phyloP scores from a whole-genome alignment of 2,888 invertebrate genomes.

The Pecten maximus region DNA sequence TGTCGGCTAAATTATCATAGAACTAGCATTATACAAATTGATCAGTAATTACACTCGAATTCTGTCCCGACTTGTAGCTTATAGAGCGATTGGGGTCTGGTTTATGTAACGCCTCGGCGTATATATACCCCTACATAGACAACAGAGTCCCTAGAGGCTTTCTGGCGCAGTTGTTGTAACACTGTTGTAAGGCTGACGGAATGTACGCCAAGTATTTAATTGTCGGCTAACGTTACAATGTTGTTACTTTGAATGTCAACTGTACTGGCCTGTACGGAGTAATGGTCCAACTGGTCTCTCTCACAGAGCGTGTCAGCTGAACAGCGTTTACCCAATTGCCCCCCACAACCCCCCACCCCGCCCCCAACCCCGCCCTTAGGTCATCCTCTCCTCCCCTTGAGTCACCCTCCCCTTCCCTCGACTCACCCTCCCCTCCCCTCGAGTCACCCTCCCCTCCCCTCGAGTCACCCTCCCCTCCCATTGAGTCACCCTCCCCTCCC shows the following conservation, averaged over 20 bases:
- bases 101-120: not conserved
- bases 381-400: not conserved
- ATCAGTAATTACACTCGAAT: constrained; percentile 14
- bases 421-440: no score
- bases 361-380: not conserved
- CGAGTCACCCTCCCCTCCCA: no score
- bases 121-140: not conserved
- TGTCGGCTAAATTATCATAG: not conserved
- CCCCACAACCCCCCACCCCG: no score
- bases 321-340: not conserved
- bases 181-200: not conserved
- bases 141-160: not conserved
- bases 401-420: no score
- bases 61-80: not conserved
- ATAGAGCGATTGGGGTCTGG: not conserved
- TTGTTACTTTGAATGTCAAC: not conserved
- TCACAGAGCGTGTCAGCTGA: not conserved
- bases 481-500: no score
- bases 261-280: not conserved
- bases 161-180: not conserved
- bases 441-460: no score
- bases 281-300: constrained; percentile 5
- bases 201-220: not conserved
- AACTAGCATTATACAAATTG: constrained; percentile 35
- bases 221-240: not conserved